Base-by-base conservation (phyloP, 1,140 invertebrate species). In the Chelonus insularis region DNA sequence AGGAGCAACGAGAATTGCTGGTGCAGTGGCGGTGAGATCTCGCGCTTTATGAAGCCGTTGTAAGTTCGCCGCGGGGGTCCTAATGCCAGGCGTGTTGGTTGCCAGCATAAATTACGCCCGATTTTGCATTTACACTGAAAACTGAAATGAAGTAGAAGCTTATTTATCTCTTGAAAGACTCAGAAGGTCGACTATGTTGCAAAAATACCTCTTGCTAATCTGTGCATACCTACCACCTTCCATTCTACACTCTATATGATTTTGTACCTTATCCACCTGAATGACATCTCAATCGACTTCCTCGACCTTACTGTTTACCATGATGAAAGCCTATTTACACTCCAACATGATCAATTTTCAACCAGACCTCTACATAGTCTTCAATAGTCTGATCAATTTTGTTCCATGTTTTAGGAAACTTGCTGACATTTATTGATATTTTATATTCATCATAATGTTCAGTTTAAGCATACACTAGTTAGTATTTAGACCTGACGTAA, bases 41-140 rank as follows among this genome's bases (percentile, higher is more conserved):
- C 47, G 60, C 41, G 63, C 69, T 70, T 75, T 76, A 78, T 78
- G 74, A 78, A 78, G 76, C 72, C 70, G 74, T 77, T 73, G 75
- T 70, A 70, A 72, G 71, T 69, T 69, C 74, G 71, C 76, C 75
- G 74, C 75, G 68, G 76, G 76, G 76, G 71, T 73, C 61, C 73
- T 56, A 65, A 58, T 65, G 56, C 69, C 66, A 66, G 72, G 68
- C 73, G 71, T 76, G 74, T 77, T 75, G 64, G 72, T 76, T 71
- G 75, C 74, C 73, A 72, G 67, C 70, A 75, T 77, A 75, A 78
- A 78, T 78, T 77, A 78, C 69, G 54, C 68, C 67, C 52, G 72
- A 74, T 78, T 76, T 78, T 76, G 69, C 74, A 78, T 77, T 75
- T 74, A 75, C 69, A 72, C 68, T 71, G 70, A 74, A 74, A 75